Evolutionary conservation across 2,797 vertebrate species (phyloP), one percentile per base, ranked within the genome.

Genomic region (Eremophila alpestris): DNA sequence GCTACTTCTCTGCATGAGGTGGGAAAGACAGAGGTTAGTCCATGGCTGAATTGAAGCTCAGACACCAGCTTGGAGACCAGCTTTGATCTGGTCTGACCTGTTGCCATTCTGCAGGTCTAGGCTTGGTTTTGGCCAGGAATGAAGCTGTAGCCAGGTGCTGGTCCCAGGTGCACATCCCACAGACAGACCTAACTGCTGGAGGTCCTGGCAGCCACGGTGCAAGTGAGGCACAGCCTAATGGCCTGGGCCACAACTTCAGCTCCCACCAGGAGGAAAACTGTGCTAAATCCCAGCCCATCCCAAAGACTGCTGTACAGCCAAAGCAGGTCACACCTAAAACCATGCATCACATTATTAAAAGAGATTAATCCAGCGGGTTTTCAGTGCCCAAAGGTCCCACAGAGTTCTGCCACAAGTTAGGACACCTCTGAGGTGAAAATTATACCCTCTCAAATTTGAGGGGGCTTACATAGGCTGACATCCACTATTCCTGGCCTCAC

Each of bases 161-260:
- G 34, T 48, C 41, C 22, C 63, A 69, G 27, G 4, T 13, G 26
- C 43, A 11, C 34, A 52, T 15, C 59, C 32, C 54, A 40, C 30
- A 36, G 5, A 8, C 34, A 69, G 22, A 65, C 29, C 12, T 9
- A 29, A 6, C 4, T 34, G 52, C 77, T 74, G 71, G 29, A 83
- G 43, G 23, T 63, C 23, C 55, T 58, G 11, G 1, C 38, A 87
- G 67, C 36, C 52, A 58, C 0, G 0, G 3, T 4, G 30, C 34
- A 49, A 32, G 32, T 2, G 38, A 54, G 36, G 54, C 63, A 49
- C 41, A 49, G 41, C 20, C 10, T 0, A 10, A 20, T 5, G 62
- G 17, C 29, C 36, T 21, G n/a, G 13, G 26, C 69, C 68, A 60
- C 58, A 45, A 0, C 19, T 54, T 41, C 77, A 86, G 64, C 32